Base-by-base conservation (phyloP, 2,888 invertebrate species). In the Calephelis perditalis region DNA sequence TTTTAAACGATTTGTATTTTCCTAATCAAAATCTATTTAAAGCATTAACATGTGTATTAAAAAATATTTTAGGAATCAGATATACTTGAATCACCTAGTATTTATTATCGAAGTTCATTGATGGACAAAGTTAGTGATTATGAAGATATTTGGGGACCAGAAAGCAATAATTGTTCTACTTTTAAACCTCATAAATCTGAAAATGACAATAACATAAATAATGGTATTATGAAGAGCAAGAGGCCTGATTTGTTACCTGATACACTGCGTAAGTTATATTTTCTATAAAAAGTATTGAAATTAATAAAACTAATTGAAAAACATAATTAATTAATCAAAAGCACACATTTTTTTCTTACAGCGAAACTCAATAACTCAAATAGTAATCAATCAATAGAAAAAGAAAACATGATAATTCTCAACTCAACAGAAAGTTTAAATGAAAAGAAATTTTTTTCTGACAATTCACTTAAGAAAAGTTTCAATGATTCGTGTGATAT, bases 81-180 rank as follows among this genome's bases (percentile, higher is more conserved):
- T 76, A 96, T 96, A 65, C 86, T 96, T 68, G 96, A 96, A 81
- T 96, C 96, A 60, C 95, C 95, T 44, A 94, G 94, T 65, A 92
- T 94, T 59, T 97, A 97, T 76, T 97, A 96, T 77, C 92, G 96
- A 71, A 97, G 97, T 81, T 95, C 96, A 1, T 91, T 98, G 44
- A 95, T 96, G 65, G 98, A 98, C 78, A 98, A 98, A 88, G 95
- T 96, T 56, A 97, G 97, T 72, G 98, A 98, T 83, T 98, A 98
- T 77, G 98, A 98, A 86, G 98, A 98, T 78, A 95, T 98, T 71
- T 98, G 98, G 98, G 94, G 95, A 66, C 93, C 94, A 60, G 93
- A 94, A 75, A 79, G 81, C 65, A 89, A 88, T 67, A 84, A 79
- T 65, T 87, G 90, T 68, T 84, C 91, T 46, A 86, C 89, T 35